Percentiles rank a stretch among this genome's conserved stretches.
Evolutionary conservation across 2,797 vertebrate genomes (phyloP).

Genomic region (Esox masquinongy): DNA sequence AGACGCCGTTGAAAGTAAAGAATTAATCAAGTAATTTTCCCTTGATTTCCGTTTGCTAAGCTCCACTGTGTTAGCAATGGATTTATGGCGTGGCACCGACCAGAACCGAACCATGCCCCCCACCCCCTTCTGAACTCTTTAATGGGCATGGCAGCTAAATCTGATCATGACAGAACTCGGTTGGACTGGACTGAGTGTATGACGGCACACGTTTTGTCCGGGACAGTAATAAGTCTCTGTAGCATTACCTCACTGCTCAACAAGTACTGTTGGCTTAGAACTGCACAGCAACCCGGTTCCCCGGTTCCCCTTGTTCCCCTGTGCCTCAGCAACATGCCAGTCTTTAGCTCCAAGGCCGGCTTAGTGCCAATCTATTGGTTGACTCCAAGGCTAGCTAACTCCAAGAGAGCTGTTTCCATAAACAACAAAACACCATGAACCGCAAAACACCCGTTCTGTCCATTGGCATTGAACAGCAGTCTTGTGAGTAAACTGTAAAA

Average conservation of each 20-base stretch:
- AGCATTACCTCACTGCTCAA: conserved; percentile 47
- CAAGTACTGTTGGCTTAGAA: conserved; percentile 6
- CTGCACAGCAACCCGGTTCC: neutral
- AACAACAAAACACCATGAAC: conserved; percentile 44
- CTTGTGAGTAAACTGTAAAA: conserved; percentile 57
- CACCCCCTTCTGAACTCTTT: conserved; percentile 30
- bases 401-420: conserved; percentile 27
- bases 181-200: conserved; percentile 34
- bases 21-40: conserved; percentile 43
- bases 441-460: conserved; percentile 47
- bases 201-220: conserved; percentile 47
- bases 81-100: conserved; percentile 45
- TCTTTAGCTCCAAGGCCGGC: conserved; percentile 2
- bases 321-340: conserved; percentile 38
- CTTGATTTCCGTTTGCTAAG: conserved; percentile 43
- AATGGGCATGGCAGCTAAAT: conserved; percentile 48
- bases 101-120: conserved; percentile 39
- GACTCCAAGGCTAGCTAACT: neutral
- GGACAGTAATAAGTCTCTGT: conserved; percentile 50
- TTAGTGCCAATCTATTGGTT: neutral
- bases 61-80: conserved; percentile 45
- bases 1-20: conserved; percentile 26
- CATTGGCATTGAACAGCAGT: conserved; percentile 41
- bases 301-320: conserved; percentile 20
- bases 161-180: conserved; percentile 50